Conservation (phyloP, 2,888 invertebrate genomes). For the Sepiola atlantica region DNA sequence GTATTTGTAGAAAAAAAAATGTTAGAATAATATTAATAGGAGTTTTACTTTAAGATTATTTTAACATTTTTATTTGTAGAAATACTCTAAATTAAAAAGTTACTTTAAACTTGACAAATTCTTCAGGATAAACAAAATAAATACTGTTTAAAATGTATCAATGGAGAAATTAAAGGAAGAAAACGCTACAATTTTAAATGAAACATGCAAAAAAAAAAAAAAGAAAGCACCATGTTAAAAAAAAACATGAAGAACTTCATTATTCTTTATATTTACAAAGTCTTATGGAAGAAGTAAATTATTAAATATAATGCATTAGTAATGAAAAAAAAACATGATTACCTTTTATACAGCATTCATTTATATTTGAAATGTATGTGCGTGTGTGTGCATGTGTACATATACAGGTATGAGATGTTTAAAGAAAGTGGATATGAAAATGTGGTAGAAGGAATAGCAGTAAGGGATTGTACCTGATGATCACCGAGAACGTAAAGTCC, state of each 20-base stretch:
- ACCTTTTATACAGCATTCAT: slow-evolving; percentile 32
- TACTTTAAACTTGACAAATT: background rate
- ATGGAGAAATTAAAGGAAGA: background rate
- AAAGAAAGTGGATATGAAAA: background rate
- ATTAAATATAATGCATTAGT: background rate
- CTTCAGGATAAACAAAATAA: background rate
- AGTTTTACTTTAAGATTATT: background rate
- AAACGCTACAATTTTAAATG: background rate
- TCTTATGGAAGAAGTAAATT: background rate
- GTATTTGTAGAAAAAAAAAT: no score
- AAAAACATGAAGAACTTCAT: background rate
- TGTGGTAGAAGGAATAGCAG: background rate
- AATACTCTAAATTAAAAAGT: background rate
- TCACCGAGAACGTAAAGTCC: slow-evolving; percentile 19
- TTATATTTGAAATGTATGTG: background rate
- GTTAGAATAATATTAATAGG: background rate
- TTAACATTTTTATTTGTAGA: background rate
- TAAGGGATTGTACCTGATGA: background rate
- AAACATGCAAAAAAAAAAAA: background rate
- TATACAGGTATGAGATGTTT: background rate
- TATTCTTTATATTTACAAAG: background rate
- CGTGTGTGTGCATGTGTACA: background rate
- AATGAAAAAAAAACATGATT: background rate
- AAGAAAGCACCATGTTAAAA: background rate
- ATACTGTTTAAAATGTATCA: background rate